Conservation (phyloP, 2,113 vertebrate species). For the Arothron firmamentum region DNA sequence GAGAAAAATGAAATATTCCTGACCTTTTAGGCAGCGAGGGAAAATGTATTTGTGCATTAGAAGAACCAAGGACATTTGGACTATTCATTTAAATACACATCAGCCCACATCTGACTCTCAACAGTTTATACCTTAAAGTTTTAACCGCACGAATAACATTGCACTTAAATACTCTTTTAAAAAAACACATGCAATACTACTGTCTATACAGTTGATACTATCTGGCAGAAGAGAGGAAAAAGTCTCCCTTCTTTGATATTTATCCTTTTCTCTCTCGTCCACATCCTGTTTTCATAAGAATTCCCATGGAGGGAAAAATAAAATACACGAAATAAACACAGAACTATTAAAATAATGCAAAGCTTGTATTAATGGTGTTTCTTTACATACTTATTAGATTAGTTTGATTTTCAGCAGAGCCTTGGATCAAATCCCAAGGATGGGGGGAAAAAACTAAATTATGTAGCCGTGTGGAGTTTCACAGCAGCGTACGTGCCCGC, state of each 20-base stretch:
- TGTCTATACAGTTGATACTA: conserved; percentile 7
- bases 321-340: neutral
- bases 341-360: conserved; percentile 2
- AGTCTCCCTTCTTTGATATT: neutral
- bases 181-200: conserved; percentile 9
- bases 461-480: neutral
- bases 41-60: no score
- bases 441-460: neutral
- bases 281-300: neutral
- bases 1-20: no score
- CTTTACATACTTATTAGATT: neutral
- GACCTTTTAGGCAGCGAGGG: no score
- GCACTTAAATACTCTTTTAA: neutral
- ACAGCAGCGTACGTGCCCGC: neutral
- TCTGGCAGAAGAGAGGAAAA: neutral
- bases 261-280: neutral
- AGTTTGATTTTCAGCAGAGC: neutral
- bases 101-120: no score
- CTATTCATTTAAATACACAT: no score
- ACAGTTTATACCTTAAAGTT: no score
- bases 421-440: neutral
- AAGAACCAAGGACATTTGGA: no score
- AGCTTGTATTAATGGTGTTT: neutral
- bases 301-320: neutral
- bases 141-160: neutral